Evolutionary conservation across 2,113 vertebrate species (phyloP).

Genomic region (Neopipo cinnamomea): DNA sequence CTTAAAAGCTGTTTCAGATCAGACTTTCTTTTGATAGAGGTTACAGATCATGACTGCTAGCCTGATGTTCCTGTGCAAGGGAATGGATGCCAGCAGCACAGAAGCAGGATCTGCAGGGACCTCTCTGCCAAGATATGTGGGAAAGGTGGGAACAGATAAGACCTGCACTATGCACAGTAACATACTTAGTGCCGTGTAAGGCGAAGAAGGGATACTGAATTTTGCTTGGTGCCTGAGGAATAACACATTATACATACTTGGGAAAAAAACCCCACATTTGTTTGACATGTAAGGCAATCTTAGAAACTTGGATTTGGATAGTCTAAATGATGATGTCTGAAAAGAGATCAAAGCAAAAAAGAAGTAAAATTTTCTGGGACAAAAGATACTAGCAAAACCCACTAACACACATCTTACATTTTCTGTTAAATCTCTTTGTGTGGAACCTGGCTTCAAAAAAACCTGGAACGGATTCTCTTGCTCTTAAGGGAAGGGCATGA

Average conservation of each 20-base stretch:
- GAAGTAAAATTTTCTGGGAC: not conserved
- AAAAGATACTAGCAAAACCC: not conserved
- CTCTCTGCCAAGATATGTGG: not conserved
- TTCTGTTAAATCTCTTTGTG: not conserved
- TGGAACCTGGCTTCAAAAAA: not conserved
- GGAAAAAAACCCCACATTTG: accelerated
- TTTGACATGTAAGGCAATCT: not conserved
- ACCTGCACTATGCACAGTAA: not conserved
- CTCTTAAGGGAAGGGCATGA: not conserved
- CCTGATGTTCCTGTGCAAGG: not conserved
- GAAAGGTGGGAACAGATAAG: not conserved
- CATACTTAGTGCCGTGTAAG: not conserved
- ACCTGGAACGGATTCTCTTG: not conserved
- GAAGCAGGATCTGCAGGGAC: not conserved
- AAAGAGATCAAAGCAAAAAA: not conserved
- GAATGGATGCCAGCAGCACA: not conserved
- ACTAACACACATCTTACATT: not conserved
- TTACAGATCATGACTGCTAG: not conserved
- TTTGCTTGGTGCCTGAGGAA: not conserved
- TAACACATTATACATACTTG: not conserved
- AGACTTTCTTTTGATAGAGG: not conserved
- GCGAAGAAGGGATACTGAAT: not conserved
- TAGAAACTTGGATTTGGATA: not conserved
- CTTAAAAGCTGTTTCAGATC: not conserved
- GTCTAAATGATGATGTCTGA: not conserved